phyloP scores from a whole-genome alignment of 2,888 invertebrate genomes.

The Xylota sylvarum region DNA sequence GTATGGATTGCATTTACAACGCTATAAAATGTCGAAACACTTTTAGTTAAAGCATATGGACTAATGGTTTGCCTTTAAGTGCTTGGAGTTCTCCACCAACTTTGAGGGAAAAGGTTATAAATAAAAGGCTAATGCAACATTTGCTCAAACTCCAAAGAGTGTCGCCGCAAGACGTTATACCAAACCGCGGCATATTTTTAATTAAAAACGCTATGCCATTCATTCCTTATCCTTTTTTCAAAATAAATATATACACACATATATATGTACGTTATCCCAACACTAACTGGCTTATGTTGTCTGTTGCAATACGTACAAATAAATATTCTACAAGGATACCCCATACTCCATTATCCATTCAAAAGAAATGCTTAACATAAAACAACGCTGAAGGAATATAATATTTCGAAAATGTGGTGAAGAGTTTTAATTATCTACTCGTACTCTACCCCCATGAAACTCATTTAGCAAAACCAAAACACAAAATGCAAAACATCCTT shows the following conservation, averaged over 20 bases:
- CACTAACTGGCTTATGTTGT: conserved; percentile 20
- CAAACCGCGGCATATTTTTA: conserved; percentile 43
- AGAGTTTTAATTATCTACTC: conserved; percentile 60
- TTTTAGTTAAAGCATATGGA: too few species aligned
- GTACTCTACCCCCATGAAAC: conserved; percentile 13
- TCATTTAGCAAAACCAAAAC: conserved; percentile 48
- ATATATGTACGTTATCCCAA: not conserved
- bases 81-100: too few species aligned
- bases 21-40: too few species aligned
- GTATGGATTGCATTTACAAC: too few species aligned
- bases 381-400: not conserved
- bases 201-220: conserved; percentile 28
- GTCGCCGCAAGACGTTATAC: conserved; percentile 5
- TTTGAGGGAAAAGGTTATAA: not conserved
- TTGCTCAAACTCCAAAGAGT: not conserved
- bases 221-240: not conserved
- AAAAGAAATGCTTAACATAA: not conserved
- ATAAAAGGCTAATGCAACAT: conserved; percentile 4
- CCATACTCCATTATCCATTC: not conserved
- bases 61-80: too few species aligned
- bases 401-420: conserved; percentile 65
- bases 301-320: conserved; percentile 16
- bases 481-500: conserved; percentile 62
- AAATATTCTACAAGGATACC: conserved; percentile 41
- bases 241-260: too few species aligned